A percentile compares a stretch with the other conserved stretches of the same genome.
Conservation (phyloP, 2,797 vertebrate genomes). For the Emys orbicularis region DNA sequence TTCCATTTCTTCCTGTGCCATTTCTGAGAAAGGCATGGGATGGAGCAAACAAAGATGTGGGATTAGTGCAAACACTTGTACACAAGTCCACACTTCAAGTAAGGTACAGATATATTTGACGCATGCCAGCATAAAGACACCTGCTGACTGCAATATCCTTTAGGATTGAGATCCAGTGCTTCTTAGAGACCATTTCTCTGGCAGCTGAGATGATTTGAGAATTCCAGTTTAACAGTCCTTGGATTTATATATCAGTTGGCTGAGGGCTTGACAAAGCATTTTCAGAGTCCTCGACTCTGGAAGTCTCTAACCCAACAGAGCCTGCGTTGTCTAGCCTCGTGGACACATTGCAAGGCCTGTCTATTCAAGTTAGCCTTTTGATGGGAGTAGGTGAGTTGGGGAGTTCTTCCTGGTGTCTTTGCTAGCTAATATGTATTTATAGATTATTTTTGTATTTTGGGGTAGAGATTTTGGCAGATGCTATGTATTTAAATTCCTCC, state of each 20-base stretch:
- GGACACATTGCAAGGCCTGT: not conserved
- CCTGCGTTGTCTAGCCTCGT: not conserved
- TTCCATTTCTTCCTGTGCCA: conserved; percentile 90
- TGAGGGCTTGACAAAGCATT: not conserved
- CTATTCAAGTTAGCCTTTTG: not conserved
- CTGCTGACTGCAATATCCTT: not conserved
- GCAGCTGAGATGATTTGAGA: not conserved
- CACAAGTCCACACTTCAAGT: accelerated
- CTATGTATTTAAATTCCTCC: no score
- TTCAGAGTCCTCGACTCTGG: not conserved
- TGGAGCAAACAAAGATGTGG: not conserved
- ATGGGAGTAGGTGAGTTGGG: not conserved
- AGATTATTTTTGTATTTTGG: accelerated
- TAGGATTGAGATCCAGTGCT: not conserved
- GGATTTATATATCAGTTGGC: accelerated
- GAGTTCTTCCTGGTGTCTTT: not conserved
- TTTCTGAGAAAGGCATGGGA: conserved; percentile 57
- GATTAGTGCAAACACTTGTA: conserved; percentile 10
- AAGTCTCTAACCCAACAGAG: not conserved
- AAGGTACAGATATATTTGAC: not conserved
- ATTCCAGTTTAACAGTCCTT: accelerated
- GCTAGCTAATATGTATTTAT: not conserved
- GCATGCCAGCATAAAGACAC: not conserved
- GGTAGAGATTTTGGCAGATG: not conserved
- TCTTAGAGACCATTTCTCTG: not conserved